Evolutionary conservation across 2,113 vertebrate genomes (phyloP).

Genomic region (Xyliphius kryptos): DNA sequence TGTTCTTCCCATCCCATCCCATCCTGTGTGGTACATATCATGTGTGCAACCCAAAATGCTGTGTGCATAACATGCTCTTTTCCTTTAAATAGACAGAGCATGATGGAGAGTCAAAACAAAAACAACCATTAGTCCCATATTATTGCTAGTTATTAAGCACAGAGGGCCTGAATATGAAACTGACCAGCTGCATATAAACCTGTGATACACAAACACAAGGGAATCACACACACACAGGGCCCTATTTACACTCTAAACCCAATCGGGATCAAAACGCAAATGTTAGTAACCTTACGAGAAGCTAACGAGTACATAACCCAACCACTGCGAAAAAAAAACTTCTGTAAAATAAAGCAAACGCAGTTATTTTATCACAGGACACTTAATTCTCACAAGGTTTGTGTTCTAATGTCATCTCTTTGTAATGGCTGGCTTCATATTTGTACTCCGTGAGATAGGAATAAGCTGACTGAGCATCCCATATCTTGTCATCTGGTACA

Average conservation of each 20-base stretch:
- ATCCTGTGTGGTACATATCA: too few species aligned
- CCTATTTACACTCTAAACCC: slow-evolving; percentile 17
- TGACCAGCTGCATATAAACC: neutral
- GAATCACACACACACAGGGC: slow-evolving; percentile 1
- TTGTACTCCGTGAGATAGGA: too few species aligned
- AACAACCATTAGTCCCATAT: slow-evolving; percentile 5
- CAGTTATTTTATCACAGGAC: neutral
- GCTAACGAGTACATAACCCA: neutral
- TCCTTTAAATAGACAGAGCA: neutral
- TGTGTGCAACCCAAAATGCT: neutral
- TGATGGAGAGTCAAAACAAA: slow-evolving; percentile 19
- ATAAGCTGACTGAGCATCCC: too few species aligned
- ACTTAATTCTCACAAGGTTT: neutral
- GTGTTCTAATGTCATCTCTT: too few species aligned
- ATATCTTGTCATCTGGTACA: too few species aligned
- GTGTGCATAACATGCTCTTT: slow-evolving; percentile 5
- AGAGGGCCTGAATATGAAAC: slow-evolving; percentile 5
- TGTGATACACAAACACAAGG: slow-evolving; percentile 2
- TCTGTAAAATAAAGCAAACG: neutral
- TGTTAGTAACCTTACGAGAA: slow-evolving; percentile 4
- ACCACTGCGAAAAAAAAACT: too few species aligned
- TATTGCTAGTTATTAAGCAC: slow-evolving; percentile 10
- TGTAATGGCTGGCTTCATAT: too few species aligned
- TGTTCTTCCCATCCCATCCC: neutral
- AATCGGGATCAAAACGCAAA: slow-evolving; percentile 7